Evolutionary conservation across 1,140 invertebrate genomes (phyloP), one percentile per base, ranked within the genome.

Genomic region (Hestina assimilis): DNA sequence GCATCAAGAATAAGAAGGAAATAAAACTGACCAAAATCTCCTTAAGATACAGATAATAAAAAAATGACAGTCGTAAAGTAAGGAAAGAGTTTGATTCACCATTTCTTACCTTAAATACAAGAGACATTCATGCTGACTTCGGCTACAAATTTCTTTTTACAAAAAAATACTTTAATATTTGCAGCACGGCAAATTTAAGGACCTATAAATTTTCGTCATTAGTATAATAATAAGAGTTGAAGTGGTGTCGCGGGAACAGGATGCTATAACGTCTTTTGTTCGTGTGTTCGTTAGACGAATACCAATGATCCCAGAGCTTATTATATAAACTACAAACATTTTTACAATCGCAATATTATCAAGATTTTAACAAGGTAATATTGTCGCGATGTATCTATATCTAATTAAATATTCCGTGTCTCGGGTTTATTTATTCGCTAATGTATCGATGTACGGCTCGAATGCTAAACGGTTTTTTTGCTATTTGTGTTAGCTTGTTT

Each of bases 221-320:
- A 87, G 74, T 77, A 73, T 79, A 87, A 85, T 85, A 87, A 87
- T 83, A 85, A 81, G 69, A 79, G 72, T 69, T 67, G 69, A 62
- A 68, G 71, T 83, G 75, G 65, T 83, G 76, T 81, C 75, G 76
- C 48, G 63, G 71, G 75, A 77, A 83, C 82, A 87, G 82, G 84
- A 87, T 85, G 83, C 73, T 79, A 83, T 75, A 83, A 84, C 77
- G 75, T 75, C 84, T 87, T 85, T 87, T 87, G 84, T 85, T 83
- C 71, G 68, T 64, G 47, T 61, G 67, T 65, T 66, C 72, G 75
- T 72, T 65, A 52, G 70, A 65, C 65, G 84, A 77, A 87, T 85
- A 84, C 82, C 78, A 84, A 87, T 85, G 72, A 82, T 73, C 63
- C 68, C 38, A 55, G 41, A 12, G 29, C 15, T 50, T 35, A 40